Evolutionary conservation across 2,113 vertebrate genomes (phyloP).

Genomic region (Passer domesticus): DNA sequence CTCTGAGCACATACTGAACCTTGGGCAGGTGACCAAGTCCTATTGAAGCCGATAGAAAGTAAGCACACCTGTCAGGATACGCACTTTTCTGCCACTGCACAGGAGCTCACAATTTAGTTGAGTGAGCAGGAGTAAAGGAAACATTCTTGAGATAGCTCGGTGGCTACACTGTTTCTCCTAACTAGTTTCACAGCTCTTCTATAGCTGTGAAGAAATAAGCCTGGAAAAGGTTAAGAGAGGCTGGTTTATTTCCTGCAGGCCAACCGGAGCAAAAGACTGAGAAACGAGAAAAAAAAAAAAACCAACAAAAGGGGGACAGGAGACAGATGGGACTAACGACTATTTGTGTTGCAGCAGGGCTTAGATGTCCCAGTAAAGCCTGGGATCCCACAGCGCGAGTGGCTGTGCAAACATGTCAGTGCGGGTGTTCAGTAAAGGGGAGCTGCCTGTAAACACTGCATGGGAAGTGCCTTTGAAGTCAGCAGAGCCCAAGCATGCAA

Average conservation of each 20-base stretch:
- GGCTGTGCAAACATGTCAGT: not conserved
- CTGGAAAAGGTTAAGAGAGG: not conserved
- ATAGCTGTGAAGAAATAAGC: not conserved
- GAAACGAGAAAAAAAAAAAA: not conserved
- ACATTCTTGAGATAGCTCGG: not conserved
- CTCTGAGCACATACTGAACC: not conserved
- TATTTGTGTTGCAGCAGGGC: not conserved
- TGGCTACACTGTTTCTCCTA: not conserved
- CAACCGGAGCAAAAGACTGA: not conserved
- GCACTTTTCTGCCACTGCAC: not conserved
- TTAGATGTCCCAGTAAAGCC: constrained; percentile 16
- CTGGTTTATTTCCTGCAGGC: not conserved
- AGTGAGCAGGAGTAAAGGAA: not conserved
- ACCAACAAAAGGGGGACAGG: not conserved
- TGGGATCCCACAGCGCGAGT: not conserved
- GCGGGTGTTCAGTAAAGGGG: constrained; percentile 1
- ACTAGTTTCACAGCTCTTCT: not conserved
- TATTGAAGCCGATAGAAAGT: not conserved
- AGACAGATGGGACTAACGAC: constrained; percentile 5
- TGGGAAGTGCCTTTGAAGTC: constrained; percentile 46
- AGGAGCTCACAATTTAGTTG: not conserved
- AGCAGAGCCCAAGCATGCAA: not conserved
- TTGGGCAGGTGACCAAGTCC: not conserved
- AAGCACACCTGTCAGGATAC: not conserved
- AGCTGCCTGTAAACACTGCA: not conserved